A percentile compares a stretch with the other conserved stretches of the same genome.
These are phyloP conservation scores for Ondatra zibethicus DNA, from an alignment of 2,113 vertebrate species.

Conservation along the genomic window DNA sequence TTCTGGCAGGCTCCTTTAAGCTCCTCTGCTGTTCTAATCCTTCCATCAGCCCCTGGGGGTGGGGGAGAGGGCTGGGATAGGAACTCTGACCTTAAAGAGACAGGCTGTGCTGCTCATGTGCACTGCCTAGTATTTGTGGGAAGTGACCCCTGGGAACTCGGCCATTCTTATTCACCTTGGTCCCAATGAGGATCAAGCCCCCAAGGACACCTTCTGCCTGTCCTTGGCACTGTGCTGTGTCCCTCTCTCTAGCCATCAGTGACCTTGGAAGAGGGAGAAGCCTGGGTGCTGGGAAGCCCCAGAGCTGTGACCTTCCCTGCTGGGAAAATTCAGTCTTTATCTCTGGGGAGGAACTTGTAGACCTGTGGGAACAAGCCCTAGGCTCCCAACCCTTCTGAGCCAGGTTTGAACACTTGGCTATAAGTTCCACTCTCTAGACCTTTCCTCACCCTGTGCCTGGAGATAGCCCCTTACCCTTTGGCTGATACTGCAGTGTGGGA, in stretches of 20 bases:
- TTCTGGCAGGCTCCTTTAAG: conserved; percentile 17
- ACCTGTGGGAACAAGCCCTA: neutral
- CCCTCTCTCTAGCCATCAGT: neutral
- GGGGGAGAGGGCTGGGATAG: neutral
- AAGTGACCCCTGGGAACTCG: neutral
- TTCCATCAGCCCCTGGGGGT: neutral
- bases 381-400: neutral
- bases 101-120: neutral
- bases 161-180: neutral
- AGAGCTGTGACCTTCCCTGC: neutral
- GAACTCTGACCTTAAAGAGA: conserved; percentile 49
- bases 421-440: neutral
- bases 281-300: neutral
- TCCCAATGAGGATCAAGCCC: neutral
- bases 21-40: conserved; percentile 56
- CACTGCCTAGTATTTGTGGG: accelerated
- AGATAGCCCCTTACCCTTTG: neutral
- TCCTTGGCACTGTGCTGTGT: neutral
- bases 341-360: neutral
- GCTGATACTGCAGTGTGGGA: neutral
- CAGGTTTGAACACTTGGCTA: neutral
- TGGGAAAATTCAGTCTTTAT: neutral
- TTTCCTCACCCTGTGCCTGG: neutral
- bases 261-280: neutral
- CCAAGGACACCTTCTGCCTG: neutral